Percentiles rank a stretch among this genome's conserved stretches.
phyloP scores from a whole-genome alignment of 2,113 vertebrate species.

The Chlorodrepanis virens region DNA sequence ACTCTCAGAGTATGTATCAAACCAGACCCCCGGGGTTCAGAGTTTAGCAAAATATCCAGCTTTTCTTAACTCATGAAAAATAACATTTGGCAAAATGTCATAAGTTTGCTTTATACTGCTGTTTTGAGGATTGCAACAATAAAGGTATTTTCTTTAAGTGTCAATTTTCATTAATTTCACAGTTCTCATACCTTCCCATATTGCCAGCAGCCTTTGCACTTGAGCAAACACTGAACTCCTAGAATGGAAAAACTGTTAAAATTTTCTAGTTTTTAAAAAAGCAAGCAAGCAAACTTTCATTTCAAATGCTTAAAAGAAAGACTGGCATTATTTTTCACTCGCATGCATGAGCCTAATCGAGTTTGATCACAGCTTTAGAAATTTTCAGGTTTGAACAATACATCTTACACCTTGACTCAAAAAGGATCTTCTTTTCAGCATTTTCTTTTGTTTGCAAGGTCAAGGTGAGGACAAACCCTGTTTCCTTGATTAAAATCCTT shows the following conservation, averaged over 20 bases:
- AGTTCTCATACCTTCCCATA: background rate
- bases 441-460: background rate
- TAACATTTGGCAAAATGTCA: background rate
- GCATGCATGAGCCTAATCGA: background rate
- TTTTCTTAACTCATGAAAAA: background rate
- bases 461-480: background rate
- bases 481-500: background rate
- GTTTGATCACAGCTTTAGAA: background rate
- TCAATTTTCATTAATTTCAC: slow-evolving; percentile 12
- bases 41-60: background rate
- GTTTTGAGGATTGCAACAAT: background rate
- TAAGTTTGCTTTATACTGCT: background rate
- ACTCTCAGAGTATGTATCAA: background rate
- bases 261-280: background rate
- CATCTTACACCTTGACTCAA: background rate
- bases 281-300: background rate
- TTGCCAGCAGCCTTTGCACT: background rate
- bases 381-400: background rate
- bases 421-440: background rate
- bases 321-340: background rate
- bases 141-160: background rate
- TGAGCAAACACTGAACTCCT: background rate
- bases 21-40: background rate
- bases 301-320: background rate
- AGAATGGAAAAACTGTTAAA: background rate